Base-by-base conservation (phyloP, 2,888 invertebrate genomes). In the Philereme transversata region DNA sequence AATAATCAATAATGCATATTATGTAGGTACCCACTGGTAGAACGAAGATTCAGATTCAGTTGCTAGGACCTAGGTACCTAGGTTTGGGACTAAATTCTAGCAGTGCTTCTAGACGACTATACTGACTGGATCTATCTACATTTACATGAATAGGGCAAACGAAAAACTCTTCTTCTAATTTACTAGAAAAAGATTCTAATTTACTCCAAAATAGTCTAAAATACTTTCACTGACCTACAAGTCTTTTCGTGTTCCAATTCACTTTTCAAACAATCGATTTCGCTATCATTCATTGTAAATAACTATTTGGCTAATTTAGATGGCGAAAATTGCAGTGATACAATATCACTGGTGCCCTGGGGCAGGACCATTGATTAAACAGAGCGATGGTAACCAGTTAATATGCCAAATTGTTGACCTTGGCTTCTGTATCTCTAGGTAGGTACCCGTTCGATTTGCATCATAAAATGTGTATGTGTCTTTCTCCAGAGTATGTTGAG, bases 301-400 rank as follows among this genome's bases (percentile, higher is more conserved):
- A 53, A 62, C 35, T 65, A 60, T 51, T 62, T 56, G 34, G 49
- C 44, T 57, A 57, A 63, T 49, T 66, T 65, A 66, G 60, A 63
- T 53, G 53, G 51, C 40, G 59, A 71, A 65, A 66, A 62, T 50
- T 54, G 46, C 55, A 57, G 44, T 55, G 58, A 58, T 58, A 48
- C 48, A n/a, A 59, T 57, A 46, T 58, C 76, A 96, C 97, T 0
- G 97, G 97, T 0, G 94, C 95, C 0, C 87, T 97, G 69, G 97
- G 41, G 93, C 97, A 60, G 96, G 96, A 9, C 59, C 58, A 80
- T 80, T 79, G 80, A 80, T 76, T 74, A 64, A 66, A 79, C 76
- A 67, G 68, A 52, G 51, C 68, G 54, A 54, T 71, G 65, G 71
- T 60, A 72, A 78, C 79, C 68, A 40, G 57, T 33, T 59, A 60